These are phyloP conservation scores for Lota lota DNA, from an alignment of 2,113 vertebrate genomes.

Conservation along the genomic window DNA sequence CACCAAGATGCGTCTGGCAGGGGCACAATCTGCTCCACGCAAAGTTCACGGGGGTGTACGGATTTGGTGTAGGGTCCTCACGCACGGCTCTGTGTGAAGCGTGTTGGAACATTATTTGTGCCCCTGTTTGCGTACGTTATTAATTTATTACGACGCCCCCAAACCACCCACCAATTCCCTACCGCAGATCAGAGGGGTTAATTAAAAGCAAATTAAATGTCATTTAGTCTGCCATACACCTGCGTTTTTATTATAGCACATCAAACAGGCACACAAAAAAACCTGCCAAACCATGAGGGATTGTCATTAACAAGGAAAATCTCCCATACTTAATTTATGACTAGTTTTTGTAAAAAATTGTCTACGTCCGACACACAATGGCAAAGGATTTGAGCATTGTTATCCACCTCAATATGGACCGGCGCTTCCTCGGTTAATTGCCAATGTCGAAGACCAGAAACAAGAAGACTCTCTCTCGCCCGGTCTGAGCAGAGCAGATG, in stretches of 20 bases:
- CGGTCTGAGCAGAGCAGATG: slow-evolving; percentile 5
- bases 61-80: slow-evolving; percentile 19
- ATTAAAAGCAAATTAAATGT: slow-evolving; percentile 77
- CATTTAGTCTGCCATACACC: slow-evolving; percentile 71
- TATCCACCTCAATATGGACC: slow-evolving; percentile 74
- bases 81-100: background rate
- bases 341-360: slow-evolving; percentile 11
- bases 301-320: slow-evolving; percentile 68
- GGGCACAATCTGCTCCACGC: slow-evolving; percentile 39
- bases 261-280: slow-evolving; percentile 46
- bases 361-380: slow-evolving; percentile 56
- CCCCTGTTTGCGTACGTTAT: slow-evolving; percentile 31
- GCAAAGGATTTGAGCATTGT: slow-evolving; percentile 60
- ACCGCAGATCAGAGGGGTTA: slow-evolving; percentile 67
- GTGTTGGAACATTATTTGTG: background rate
- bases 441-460: slow-evolving; percentile 60
- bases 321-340: slow-evolving; percentile 42
- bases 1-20: slow-evolving; percentile 49
- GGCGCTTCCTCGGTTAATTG: slow-evolving; percentile 61
- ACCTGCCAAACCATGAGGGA: slow-evolving; percentile 16
- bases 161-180: slow-evolving; percentile 39
- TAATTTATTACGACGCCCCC: slow-evolving; percentile 40
- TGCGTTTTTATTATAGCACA: slow-evolving; percentile 61
- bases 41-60: slow-evolving; percentile 50
- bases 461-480: slow-evolving; percentile 17